These are phyloP conservation scores for Drosophila pallidifrons DNA, from an alignment of 1,140 invertebrate species.

Conservation along the genomic window DNA sequence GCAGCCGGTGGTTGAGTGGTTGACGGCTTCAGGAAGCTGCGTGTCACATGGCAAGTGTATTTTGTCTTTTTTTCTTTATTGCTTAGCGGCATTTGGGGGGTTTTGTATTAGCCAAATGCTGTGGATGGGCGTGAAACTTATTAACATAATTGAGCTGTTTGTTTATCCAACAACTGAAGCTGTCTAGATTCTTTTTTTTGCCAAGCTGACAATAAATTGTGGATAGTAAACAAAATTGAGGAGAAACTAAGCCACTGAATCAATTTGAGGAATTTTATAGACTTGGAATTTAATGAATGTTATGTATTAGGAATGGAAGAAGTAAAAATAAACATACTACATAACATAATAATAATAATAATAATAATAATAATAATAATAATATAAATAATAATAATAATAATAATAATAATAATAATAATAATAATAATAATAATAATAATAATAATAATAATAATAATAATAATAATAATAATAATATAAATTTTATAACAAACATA, in stretches of 20 bases:
- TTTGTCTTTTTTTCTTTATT: slow-evolving; percentile 30
- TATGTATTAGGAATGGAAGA: too few relatives aligned
- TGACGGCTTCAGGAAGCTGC: slow-evolving; percentile 48
- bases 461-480: too few relatives aligned
- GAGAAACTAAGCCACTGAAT: not conserved
- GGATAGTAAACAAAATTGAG: not conserved
- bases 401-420: too few relatives aligned
- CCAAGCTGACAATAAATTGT: slow-evolving; percentile 10
- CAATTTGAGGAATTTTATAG: not conserved
- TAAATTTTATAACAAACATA: too few relatives aligned
- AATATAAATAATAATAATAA: too few relatives aligned
- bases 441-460: too few relatives aligned
- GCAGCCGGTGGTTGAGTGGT: slow-evolving; percentile 42
- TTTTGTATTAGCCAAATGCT: slow-evolving; percentile 52
- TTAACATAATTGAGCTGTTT: slow-evolving; percentile 82
- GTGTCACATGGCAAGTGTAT: slow-evolving; percentile 52
- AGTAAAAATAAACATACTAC: too few relatives aligned
- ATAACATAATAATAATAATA: too few relatives aligned
- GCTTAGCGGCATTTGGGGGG: slow-evolving; percentile 6
- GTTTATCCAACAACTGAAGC: slow-evolving; percentile 45
- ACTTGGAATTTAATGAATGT: not conserved
- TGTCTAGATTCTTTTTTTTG: slow-evolving; percentile 6
- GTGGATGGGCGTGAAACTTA: slow-evolving; percentile 75
- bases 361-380: too few relatives aligned
- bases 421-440: too few relatives aligned